These are phyloP conservation scores for Malacoraja senta DNA, from an alignment of 2,797 vertebrate species.

Conservation along the genomic window DNA sequence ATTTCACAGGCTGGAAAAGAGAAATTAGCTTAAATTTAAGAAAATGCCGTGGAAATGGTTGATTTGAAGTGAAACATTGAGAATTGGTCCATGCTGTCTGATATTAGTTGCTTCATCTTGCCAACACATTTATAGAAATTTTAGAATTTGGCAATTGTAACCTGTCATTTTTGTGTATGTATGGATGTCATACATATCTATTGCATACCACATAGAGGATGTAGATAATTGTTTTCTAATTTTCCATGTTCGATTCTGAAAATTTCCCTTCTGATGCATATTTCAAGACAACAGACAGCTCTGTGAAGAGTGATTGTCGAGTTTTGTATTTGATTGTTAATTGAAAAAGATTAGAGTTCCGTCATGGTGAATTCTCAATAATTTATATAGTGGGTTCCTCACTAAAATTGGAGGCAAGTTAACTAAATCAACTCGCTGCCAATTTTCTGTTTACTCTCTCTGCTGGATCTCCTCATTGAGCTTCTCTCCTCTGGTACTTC, in stretches of 20 bases:
- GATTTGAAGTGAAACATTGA: background rate
- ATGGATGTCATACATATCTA: background rate
- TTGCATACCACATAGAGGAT: background rate
- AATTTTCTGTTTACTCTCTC: background rate
- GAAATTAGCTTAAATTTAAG: background rate
- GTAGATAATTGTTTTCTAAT: background rate
- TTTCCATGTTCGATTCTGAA: background rate
- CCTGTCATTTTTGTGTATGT: background rate
- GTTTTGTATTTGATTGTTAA: background rate
- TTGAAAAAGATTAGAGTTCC: background rate
- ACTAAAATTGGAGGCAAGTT: background rate
- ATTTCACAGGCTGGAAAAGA: background rate
- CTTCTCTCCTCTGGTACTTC: background rate
- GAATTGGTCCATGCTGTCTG: too few species aligned
- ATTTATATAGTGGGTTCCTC: background rate
- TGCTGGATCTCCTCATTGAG: too few species aligned
- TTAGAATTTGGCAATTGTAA: background rate
- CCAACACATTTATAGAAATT: slow-evolving; percentile 19
- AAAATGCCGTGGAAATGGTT: background rate
- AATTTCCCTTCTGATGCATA: background rate
- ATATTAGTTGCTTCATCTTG: background rate
- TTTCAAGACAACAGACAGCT: background rate
- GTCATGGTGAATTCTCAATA: background rate
- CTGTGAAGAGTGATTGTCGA: background rate
- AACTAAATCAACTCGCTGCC: background rate